Conservation (phyloP, 2,797 vertebrate genomes). For the Myotis pilosus region DNA sequence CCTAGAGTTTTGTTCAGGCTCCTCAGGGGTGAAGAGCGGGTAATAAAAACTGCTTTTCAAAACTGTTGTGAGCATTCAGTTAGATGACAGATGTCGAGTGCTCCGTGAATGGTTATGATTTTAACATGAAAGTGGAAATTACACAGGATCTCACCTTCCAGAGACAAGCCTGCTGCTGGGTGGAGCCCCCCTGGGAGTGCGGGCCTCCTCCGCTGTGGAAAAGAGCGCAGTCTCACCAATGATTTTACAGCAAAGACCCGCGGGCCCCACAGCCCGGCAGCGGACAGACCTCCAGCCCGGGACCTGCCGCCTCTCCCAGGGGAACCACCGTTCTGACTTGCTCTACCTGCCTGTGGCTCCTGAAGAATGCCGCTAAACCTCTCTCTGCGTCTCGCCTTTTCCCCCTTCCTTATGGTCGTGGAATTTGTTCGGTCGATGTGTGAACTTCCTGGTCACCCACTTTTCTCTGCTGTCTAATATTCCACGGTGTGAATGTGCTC, state of each 20-base stretch:
- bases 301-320: accelerated
- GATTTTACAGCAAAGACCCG: not conserved
- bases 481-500: accelerated
- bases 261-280: not conserved
- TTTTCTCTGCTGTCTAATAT: not conserved
- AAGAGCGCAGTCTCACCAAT: accelerated
- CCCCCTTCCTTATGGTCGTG: accelerated
- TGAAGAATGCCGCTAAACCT: accelerated
- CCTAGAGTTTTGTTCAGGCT: not conserved
- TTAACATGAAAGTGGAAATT: not conserved
- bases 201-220: not conserved
- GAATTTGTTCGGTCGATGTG: accelerated
- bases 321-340: accelerated
- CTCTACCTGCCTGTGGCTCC: not conserved
- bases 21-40: not conserved
- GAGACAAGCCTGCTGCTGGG: accelerated
- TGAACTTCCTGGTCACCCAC: accelerated
- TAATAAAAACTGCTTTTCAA: not conserved
- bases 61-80: not conserved
- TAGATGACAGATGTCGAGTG: not conserved
- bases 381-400: too few relatives aligned
- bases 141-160: not conserved
- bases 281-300: not conserved
- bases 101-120: not conserved
- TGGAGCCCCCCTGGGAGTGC: not conserved